A percentile compares a stretch with the other conserved stretches of the same genome.
Conservation (phyloP, 2,797 vertebrate species). For the Bufotes viridis region DNA sequence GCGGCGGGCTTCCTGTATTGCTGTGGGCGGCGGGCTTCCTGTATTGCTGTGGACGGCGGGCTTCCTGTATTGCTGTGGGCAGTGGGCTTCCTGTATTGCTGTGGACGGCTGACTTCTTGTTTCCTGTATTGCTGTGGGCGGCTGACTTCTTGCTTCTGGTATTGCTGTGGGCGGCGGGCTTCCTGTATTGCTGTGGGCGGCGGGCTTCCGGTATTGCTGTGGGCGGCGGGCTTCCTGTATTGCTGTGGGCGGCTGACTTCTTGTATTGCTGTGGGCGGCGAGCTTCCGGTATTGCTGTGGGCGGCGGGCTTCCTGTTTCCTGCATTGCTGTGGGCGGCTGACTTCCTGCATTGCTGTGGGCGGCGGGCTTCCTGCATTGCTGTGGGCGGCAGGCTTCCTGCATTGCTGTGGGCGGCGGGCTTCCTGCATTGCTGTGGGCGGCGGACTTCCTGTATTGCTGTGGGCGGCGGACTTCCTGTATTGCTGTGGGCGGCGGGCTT, state of each 20-base stretch:
- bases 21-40: background rate
- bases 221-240: background rate
- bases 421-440: background rate
- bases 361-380: no score
- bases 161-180: background rate
- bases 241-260: background rate
- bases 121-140: background rate
- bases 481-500: no score
- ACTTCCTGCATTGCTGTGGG: background rate
- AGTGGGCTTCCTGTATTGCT: background rate
- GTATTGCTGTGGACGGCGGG: background rate
- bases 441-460: background rate
- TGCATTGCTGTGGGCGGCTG: background rate
- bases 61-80: background rate
- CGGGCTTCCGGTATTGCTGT: background rate
- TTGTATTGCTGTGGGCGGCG: background rate
- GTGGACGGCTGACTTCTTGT: background rate
- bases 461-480: background rate
- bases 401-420: no score
- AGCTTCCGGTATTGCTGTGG: background rate
- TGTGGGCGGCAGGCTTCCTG: no score
- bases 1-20: background rate
- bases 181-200: background rate
- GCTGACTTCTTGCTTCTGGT: background rate
- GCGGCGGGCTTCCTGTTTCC: background rate